These are phyloP conservation scores for Hemicrepidius hirtus DNA, from an alignment of 2,888 invertebrate species.

Conservation along the genomic window DNA sequence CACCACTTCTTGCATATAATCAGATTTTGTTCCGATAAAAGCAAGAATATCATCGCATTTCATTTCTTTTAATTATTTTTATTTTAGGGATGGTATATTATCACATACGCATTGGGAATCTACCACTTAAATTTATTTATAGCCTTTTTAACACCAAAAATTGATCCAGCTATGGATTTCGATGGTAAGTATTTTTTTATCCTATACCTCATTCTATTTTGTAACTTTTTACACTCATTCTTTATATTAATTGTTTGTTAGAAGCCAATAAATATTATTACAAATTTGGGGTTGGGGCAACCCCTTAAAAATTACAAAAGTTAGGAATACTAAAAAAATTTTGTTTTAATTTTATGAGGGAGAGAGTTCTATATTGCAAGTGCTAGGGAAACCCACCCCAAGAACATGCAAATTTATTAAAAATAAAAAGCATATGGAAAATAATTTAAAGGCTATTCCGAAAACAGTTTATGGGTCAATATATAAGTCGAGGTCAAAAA, in stretches of 20 bases:
- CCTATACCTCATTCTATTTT: no score
- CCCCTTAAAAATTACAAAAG: no score
- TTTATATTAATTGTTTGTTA: no score
- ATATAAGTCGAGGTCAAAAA: slow-evolving; percentile 18
- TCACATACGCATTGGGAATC: slow-evolving; percentile 99
- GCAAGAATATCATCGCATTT: background rate
- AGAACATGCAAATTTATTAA: background rate
- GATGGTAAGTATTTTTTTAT: slow-evolving; percentile 90
- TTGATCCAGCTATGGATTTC: slow-evolving; percentile 97
- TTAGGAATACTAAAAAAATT: no score
- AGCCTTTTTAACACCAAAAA: slow-evolving; percentile 99
- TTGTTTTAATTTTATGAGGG: no score
- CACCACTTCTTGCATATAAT: slow-evolving; percentile 56
- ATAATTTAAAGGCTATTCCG: no score
- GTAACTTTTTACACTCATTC: no score
- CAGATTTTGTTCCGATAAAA: slow-evolving; percentile 24
- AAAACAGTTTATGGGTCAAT: slow-evolving; percentile 4
- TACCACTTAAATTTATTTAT: slow-evolving; percentile 99
- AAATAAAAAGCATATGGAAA: background rate
- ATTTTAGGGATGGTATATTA: slow-evolving; percentile 98
- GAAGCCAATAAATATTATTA: no score
- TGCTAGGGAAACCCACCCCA: no score
- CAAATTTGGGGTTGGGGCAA: no score
- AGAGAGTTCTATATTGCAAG: no score
- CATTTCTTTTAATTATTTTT: background rate